Base-by-base conservation (phyloP, 64 coral and sea anemone genomes). In the Porites lutea region DNA sequence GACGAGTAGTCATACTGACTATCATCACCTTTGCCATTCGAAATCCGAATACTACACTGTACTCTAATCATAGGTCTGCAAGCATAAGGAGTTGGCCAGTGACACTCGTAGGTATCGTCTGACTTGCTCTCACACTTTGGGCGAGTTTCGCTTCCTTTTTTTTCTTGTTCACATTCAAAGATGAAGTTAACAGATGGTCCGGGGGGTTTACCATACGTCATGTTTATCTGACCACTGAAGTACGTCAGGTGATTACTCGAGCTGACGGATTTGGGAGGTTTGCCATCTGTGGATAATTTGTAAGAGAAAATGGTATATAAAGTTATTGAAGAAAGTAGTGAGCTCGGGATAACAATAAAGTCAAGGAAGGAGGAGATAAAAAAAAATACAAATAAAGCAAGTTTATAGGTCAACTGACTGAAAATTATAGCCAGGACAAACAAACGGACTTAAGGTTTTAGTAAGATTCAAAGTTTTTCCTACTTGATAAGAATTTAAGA, bases 1-100 rank as follows among this genome's bases (percentile, higher is more conserved):
- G 59, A 60, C 5, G 83, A 59, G 5, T 67, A 93, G 46, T 93
- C 91, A 61, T 87, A 93, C 83, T 93, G 91, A 15, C 72, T 58
- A 44, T 86, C 83, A 11, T 22, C 15, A 8, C 2, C 52, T 10
- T 19, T 48, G 8, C 52, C 48, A 7, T 48, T 59, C 3, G 71
- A 59, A 68, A 58, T 47, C 8, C 91, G 44, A 22, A 93, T 51
- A 61, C 91, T 93, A 52, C 91, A 93, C 43, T 87, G 82, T 46
- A 93, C 82, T 45, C 52, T 74, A 12, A 65, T 49, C 67, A 87
- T 21, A 13, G 91, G 82, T 47, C 91, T 83, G 50, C 91, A 93
- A 15, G 82, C 91, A 52, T 67, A 82, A 3, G 52, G 48, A 12
- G 91, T 93, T n/a, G 57, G 59, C 82, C 82, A 92, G 27, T 37